Base-by-base conservation (phyloP, 2,113 vertebrate species). In the Solenodon paradoxus region DNA sequence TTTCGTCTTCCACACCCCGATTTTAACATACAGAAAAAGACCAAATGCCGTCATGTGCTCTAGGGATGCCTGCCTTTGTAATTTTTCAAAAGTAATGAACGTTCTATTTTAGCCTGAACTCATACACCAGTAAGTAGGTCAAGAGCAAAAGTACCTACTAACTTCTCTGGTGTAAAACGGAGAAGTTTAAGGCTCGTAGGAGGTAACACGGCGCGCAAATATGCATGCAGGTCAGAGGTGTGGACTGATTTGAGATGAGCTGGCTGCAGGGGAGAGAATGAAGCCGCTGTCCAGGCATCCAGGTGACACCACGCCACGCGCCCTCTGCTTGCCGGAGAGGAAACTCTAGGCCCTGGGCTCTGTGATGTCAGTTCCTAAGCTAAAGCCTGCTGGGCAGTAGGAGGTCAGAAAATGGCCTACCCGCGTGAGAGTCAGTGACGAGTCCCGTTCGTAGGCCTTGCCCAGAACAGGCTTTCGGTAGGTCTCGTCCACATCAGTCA, bases 401-500 rank as follows among this genome's bases (percentile, higher is more conserved):
- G 72, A 94, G 19, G 38, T 68, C 40, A 64, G 88, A 30, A 82
- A 35, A 30, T 68, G 22, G 75, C 98, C 86, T 98, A 99, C 99
- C 98, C 99, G 98, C 32, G 99, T 98, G 30, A 99, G 97, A 1
- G 99, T 99, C 97, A 99, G 97, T 26, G 99, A 99, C 95, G 99
- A 99, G 82, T 99, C 99, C 40, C 99, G 99, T 19, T 99, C 99
- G 42, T 99, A 98, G 0, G 99, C 99, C 96, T 99, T 98, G 95
- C 99, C 99, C 42, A 99, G 98, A 77, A 99, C 98, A 79, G 99
- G 99, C 82, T 99, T 99, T 96, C 99, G 98, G 98, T 99, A 99
- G 0, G 99, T 99, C 98, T 99, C 99, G 96, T 99, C 99, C 32
- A 99, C 99, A 4, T 99, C 99, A 22, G 99, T 99, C 98, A 99